A percentile compares a stretch with the other conserved stretches of the same genome.
Evolutionary conservation across 2,888 invertebrate species (phyloP).

Genomic region (Fabriciana adippe): DNA sequence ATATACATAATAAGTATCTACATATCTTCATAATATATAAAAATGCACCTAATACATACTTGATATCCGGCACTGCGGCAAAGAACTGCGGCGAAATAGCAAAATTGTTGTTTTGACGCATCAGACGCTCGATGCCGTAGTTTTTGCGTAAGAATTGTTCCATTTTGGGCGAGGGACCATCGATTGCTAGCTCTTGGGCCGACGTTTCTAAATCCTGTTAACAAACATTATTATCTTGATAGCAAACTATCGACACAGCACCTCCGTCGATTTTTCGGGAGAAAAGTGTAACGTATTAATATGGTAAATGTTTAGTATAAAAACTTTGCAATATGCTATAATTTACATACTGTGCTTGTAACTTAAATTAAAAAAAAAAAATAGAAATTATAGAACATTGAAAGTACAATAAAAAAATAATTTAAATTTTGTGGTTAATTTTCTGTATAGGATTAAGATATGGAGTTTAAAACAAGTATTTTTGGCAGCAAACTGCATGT

Average conservation of each 20-base stretch:
- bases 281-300: neutral
- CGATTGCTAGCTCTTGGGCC: conserved; percentile 92
- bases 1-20: no score
- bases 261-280: no score
- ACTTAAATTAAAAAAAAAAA: no score
- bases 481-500: no score
- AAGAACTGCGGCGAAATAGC: conserved; percentile 63
- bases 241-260: neutral
- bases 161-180: conserved; percentile 95
- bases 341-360: no score
- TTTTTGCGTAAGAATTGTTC: conserved; percentile 92
- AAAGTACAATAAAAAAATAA: no score
- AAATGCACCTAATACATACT: conserved; percentile 42
- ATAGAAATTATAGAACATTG: no score
- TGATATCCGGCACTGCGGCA: conserved; percentile 41
- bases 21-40: no score
- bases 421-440: no score
- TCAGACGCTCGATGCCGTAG: conserved; percentile 81
- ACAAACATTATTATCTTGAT: conserved; percentile 48
- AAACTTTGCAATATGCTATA: no score
- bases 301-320: neutral
- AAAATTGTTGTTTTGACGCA: conserved; percentile 75
- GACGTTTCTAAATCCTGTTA: conserved; percentile 85
- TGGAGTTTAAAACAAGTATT: no score
- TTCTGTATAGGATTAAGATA: no score